Conservation (phyloP, 1,140 invertebrate genomes). For the Saccostrea cuccullata region DNA sequence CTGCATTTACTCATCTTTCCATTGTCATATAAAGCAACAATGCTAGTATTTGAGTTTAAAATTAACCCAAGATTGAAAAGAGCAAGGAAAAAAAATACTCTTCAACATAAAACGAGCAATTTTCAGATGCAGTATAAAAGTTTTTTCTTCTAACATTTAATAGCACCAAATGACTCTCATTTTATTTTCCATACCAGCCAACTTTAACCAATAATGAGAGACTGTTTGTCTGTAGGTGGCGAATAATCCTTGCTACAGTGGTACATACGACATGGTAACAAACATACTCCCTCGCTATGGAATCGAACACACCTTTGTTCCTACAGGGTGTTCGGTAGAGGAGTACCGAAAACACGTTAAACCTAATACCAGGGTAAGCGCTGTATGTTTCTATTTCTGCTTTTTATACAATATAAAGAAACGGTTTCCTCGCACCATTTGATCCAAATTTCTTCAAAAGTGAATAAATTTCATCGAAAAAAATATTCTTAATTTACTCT, state of each 20-base stretch:
- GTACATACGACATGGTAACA: slow-evolving; percentile 55
- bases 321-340: slow-evolving; percentile 85
- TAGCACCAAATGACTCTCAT: background rate
- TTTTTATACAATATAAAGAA: too few species aligned
- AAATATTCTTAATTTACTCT: too few species aligned
- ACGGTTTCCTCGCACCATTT: too few species aligned
- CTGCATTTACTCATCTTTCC: too few species aligned
- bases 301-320: slow-evolving; percentile 87
- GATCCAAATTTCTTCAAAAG: too few species aligned
- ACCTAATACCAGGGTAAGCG: slow-evolving; percentile 89
- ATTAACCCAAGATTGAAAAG: too few species aligned
- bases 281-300: slow-evolving; percentile 82
- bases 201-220: background rate
- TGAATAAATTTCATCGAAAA: too few species aligned
- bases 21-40: too few species aligned
- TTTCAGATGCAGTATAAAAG: background rate
- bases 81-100: too few species aligned
- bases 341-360: slow-evolving; percentile 84
- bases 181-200: background rate
- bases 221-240: slow-evolving; percentile 41
- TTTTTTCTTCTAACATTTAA: background rate
- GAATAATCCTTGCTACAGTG: slow-evolving; percentile 61
- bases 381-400: too few species aligned
- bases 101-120: too few species aligned
- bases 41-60: too few species aligned